Percentiles rank a stretch among this genome's conserved stretches.
These are phyloP conservation scores for Corvus cornix DNA, from an alignment of 2,113 vertebrate genomes.

Conservation along the genomic window DNA sequence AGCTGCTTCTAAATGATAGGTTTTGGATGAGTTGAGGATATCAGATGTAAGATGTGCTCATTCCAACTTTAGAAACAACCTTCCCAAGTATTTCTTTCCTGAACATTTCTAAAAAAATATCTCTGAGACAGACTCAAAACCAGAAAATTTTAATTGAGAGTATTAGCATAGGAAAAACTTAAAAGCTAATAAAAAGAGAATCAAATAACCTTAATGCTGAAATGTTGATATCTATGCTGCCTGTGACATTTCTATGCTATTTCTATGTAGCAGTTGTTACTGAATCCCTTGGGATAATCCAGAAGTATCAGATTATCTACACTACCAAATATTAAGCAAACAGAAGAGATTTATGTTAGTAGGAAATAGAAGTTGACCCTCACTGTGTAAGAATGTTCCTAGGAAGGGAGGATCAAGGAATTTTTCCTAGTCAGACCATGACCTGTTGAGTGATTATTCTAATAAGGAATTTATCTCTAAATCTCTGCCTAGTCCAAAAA, in stretches of 20 bases:
- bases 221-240: neutral
- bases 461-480: neutral
- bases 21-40: neutral
- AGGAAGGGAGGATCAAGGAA: conserved; percentile 27
- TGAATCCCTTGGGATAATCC: neutral
- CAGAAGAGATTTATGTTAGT: conserved; percentile 10
- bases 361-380: conserved; percentile 22
- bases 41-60: neutral
- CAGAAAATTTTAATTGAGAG: neutral
- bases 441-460: neutral
- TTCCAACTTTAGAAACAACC: neutral
- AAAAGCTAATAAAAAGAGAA: neutral
- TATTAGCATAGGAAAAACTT: neutral
- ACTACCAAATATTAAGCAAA: neutral
- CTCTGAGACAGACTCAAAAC: neutral
- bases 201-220: neutral
- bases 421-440: neutral
- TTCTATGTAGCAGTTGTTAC: neutral
- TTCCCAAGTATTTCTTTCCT: neutral
- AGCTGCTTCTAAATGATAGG: neutral
- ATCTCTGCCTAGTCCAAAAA: neutral
- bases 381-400: neutral
- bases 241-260: neutral
- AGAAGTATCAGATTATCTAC: neutral
- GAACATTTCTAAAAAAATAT: neutral